Conservation (phyloP, 2,888 invertebrate species). For the Eurytoma californica region DNA sequence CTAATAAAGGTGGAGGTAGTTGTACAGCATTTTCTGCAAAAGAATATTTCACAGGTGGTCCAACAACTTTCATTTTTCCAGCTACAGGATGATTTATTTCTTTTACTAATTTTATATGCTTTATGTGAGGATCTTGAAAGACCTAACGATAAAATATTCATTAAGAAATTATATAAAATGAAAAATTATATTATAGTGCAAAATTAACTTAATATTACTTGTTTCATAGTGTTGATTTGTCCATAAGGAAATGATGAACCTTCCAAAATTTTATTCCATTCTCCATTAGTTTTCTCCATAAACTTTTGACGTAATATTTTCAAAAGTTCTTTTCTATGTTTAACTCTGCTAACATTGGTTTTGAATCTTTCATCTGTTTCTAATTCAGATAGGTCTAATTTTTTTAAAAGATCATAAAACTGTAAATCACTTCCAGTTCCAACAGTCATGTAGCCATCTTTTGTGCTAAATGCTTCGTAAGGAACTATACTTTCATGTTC, state of each 20-base stretch:
- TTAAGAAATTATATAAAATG: neutral
- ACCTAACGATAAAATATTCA: constrained; percentile 75
- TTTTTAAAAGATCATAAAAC: constrained; percentile 84
- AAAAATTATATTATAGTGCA: constrained; percentile 11
- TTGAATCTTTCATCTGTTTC: constrained; percentile 80
- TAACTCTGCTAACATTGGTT: constrained; percentile 85
- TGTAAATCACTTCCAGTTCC: constrained; percentile 92
- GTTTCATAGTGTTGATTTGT: constrained; percentile 89
- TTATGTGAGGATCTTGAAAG: constrained; percentile 92
- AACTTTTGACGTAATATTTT: constrained; percentile 79
- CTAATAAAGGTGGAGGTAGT: constrained; percentile 88
- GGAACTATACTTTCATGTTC: constrained; percentile 96
- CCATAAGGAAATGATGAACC: constrained; percentile 90
- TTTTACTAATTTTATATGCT: constrained; percentile 83
- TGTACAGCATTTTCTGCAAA: constrained; percentile 83
- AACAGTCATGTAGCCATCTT: constrained; percentile 89
- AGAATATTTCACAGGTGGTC: constrained; percentile 90
- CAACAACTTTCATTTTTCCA: constrained; percentile 86
- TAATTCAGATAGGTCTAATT: constrained; percentile 80
- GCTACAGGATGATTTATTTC: constrained; percentile 82
- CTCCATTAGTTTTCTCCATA: constrained; percentile 80
- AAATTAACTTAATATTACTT: constrained; percentile 74
- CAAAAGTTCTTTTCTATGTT: constrained; percentile 84
- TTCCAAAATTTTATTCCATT: constrained; percentile 86
- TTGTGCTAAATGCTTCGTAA: constrained; percentile 91